phyloP scores from a whole-genome alignment of 2,888 invertebrate genomes.

The Eledone cirrhosa region DNA sequence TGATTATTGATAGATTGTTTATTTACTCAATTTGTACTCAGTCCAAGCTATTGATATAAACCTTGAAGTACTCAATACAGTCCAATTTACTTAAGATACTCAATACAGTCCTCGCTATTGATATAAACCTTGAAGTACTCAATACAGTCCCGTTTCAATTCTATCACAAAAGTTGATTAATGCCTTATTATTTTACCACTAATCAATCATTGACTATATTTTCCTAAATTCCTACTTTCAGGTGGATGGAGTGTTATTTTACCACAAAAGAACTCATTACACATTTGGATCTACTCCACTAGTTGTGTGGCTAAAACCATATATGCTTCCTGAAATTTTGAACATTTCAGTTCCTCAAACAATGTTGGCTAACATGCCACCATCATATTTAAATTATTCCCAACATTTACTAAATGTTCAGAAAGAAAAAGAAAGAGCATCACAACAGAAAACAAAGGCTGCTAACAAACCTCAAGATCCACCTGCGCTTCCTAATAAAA shows the following conservation, averaged over 20 bases:
- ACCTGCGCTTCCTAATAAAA: not conserved
- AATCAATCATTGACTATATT: too few relatives aligned
- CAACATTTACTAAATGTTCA: conserved; percentile 46
- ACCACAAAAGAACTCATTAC: conserved; percentile 85
- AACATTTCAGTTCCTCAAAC: conserved; percentile 65
- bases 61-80: too few relatives aligned
- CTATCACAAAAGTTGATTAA: too few relatives aligned
- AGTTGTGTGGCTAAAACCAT: conserved; percentile 90
- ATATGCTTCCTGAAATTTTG: conserved; percentile 85
- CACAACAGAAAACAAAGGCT: too few relatives aligned
- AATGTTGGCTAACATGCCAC: conserved; percentile 48
- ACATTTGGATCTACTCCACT: conserved; percentile 82
- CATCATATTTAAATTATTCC: conserved; percentile 51
- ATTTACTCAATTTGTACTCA: too few relatives aligned
- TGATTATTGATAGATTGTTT: too few relatives aligned
- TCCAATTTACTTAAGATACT: too few relatives aligned
- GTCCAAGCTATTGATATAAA: too few relatives aligned
- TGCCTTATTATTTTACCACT: too few relatives aligned
- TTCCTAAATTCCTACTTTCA: not conserved
- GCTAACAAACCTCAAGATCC: not conserved
- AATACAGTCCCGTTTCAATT: too few relatives aligned
- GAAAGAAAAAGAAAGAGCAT: conserved; percentile 18
- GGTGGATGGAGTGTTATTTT: conserved; percentile 91
- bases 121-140: too few relatives aligned
- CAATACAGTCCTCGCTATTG: too few relatives aligned